Percentiles rank a stretch among this genome's conserved stretches.
phyloP scores from a whole-genome alignment of 2,888 invertebrate species.

The Cephus spinipes region DNA sequence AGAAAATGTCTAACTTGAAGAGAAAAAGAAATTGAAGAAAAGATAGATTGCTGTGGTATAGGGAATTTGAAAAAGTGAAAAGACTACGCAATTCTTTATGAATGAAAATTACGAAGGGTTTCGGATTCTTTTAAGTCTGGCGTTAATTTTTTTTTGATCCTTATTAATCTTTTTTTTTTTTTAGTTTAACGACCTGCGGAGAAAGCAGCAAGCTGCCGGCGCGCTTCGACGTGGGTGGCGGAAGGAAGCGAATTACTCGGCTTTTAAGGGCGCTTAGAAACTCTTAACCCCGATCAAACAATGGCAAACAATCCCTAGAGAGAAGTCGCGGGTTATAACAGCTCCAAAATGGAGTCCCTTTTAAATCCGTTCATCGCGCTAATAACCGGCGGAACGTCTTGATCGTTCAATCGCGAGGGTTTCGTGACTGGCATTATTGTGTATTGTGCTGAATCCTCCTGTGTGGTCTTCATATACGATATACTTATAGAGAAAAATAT shows the following conservation, averaged over 20 bases:
- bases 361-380: constrained; percentile 1
- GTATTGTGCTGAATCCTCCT: background rate
- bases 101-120: background rate
- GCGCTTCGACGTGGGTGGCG: constrained; percentile 17
- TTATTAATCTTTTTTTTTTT: background rate
- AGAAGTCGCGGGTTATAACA: background rate
- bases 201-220: background rate
- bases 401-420: background rate
- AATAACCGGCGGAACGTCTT: constrained; percentile 1
- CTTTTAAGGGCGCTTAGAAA: constrained; percentile 23
- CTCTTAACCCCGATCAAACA: constrained; percentile 23
- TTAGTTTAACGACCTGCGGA: background rate
- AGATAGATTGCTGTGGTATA: background rate
- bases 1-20: background rate
- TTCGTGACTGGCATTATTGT: background rate
- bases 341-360: background rate
- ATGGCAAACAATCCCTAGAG: constrained; percentile 18
- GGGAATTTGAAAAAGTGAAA: background rate
- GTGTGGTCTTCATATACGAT: background rate
- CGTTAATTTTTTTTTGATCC: background rate
- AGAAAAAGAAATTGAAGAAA: background rate
- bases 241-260: constrained; percentile 21
- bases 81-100: background rate
- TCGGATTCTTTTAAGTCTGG: background rate
- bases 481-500: background rate